phyloP scores from a whole-genome alignment of 2,113 vertebrate genomes.

The Catharus bicknelli region DNA sequence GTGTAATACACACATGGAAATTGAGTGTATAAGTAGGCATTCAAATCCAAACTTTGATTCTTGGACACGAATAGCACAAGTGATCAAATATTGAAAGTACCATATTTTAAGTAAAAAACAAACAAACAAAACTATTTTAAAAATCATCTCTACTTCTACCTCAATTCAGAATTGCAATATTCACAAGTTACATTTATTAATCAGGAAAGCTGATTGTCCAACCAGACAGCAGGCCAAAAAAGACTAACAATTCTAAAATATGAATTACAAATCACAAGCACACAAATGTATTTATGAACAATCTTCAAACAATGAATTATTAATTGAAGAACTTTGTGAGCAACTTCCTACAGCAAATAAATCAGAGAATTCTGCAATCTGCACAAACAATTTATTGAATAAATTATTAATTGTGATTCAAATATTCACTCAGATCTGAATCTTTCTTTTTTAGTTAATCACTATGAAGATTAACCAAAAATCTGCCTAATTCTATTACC shows the following conservation, averaged over 20 bases:
- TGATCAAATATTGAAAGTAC: not conserved
- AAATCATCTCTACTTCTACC: not conserved
- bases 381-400: slow-evolving; percentile 51
- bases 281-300: slow-evolving; percentile 24
- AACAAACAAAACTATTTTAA: not conserved
- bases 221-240: not conserved
- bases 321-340: slow-evolving; percentile 50
- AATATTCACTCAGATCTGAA: not conserved
- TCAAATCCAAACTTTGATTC: not conserved
- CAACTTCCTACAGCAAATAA: slow-evolving; percentile 51
- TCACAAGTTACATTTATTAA: not conserved
- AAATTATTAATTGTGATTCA: slow-evolving; percentile 42
- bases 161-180: not conserved
- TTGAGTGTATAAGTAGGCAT: not conserved
- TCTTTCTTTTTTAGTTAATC: slow-evolving; percentile 41
- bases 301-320: slow-evolving; percentile 48
- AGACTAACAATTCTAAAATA: not conserved
- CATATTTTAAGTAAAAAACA: not conserved
- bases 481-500: slow-evolving; percentile 11
- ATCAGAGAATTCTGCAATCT: slow-evolving; percentile 23
- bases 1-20: not conserved
- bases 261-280: not conserved
- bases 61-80: not conserved
- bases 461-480: not conserved
- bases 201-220: not conserved